Percentiles rank a stretch among this genome's conserved stretches.
Evolutionary conservation across 2,888 invertebrate species (phyloP).

Genomic region (Drosophila anomelani): DNA sequence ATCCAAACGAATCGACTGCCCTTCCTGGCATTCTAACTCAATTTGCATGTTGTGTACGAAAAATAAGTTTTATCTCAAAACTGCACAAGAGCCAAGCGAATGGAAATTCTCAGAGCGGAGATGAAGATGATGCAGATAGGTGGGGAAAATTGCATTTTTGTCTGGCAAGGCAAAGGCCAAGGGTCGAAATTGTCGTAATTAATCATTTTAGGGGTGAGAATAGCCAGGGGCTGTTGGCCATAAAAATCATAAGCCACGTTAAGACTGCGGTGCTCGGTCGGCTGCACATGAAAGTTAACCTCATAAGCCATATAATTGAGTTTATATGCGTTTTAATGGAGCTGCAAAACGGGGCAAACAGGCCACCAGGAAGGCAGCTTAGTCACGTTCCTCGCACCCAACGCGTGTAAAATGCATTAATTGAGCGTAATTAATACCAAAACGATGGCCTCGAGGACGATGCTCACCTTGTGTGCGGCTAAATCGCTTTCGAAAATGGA

Average conservation of each 20-base stretch:
- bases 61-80: slow-evolving; percentile 20
- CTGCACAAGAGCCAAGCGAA: slow-evolving; percentile 8
- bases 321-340: slow-evolving; percentile 66
- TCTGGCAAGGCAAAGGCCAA: slow-evolving; percentile 13
- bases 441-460: slow-evolving; percentile 35
- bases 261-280: slow-evolving; percentile 17
- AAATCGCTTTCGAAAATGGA: slow-evolving; percentile 1
- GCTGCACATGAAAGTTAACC: slow-evolving; percentile 42
- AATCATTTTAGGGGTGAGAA: slow-evolving; percentile 52
- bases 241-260: slow-evolving; percentile 48
- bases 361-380: slow-evolving; percentile 9
- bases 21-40: slow-evolving; percentile 12
- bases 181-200: slow-evolving; percentile 49
- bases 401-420: slow-evolving; percentile 52
- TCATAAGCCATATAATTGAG: slow-evolving; percentile 66
- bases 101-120: slow-evolving; percentile 3
- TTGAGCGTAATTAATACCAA: slow-evolving; percentile 61
- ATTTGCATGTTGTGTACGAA: slow-evolving; percentile 28
- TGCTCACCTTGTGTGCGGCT: slow-evolving; percentile 16
- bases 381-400: slow-evolving; percentile 18
- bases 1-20: not conserved
- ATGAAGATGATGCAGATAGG: not conserved
- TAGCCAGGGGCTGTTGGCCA: slow-evolving; percentile 13
- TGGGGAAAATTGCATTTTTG: slow-evolving; percentile 27
- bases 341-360: slow-evolving; percentile 34